Percentiles rank a stretch among this genome's conserved stretches.
These are phyloP conservation scores for Drosophila littoralis DNA, from an alignment of 1,140 invertebrate genomes.

Conservation along the genomic window DNA sequence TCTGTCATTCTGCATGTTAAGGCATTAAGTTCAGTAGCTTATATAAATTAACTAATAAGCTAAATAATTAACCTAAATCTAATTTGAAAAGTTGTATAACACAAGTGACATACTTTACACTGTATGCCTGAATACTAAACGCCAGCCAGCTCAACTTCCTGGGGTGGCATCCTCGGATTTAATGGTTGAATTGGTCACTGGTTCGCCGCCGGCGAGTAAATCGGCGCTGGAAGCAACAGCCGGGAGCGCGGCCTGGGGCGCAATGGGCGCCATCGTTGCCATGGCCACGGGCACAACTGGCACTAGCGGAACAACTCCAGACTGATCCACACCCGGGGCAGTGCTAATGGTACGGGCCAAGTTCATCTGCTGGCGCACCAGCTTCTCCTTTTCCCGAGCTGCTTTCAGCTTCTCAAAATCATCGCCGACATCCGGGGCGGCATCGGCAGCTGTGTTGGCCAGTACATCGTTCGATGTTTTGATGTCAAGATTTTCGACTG, in stretches of 20 bases:
- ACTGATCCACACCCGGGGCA: conserved; percentile 67
- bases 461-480: conserved; percentile 64
- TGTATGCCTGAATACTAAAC: conserved; percentile 51
- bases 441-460: conserved; percentile 27
- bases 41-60: conserved; percentile 58
- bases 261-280: conserved; percentile 27
- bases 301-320: conserved; percentile 45
- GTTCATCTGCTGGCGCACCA: conserved; percentile 84
- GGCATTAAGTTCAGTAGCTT: conserved; percentile 45
- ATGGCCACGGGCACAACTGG: conserved; percentile 59
- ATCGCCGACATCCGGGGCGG: conserved; percentile 70
- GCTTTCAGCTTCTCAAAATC: conserved; percentile 86
- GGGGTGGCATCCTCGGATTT: conserved; percentile 63
- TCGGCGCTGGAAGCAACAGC: conserved; percentile 59
- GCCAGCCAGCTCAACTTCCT: conserved; percentile 52
- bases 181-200: conserved; percentile 52
- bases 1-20: conserved; percentile 44
- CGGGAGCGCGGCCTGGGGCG: conserved; percentile 23
- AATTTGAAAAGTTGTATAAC: conserved; percentile 29
- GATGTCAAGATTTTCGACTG: conserved; percentile 77
- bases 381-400: conserved; percentile 85
- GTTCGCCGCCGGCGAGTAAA: conserved; percentile 46
- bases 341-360: conserved; percentile 85
- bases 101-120: not conserved
- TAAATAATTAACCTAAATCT: conserved; percentile 51